Base-by-base conservation (phyloP, 2,888 invertebrate species). In the Cerastoderma edule region DNA sequence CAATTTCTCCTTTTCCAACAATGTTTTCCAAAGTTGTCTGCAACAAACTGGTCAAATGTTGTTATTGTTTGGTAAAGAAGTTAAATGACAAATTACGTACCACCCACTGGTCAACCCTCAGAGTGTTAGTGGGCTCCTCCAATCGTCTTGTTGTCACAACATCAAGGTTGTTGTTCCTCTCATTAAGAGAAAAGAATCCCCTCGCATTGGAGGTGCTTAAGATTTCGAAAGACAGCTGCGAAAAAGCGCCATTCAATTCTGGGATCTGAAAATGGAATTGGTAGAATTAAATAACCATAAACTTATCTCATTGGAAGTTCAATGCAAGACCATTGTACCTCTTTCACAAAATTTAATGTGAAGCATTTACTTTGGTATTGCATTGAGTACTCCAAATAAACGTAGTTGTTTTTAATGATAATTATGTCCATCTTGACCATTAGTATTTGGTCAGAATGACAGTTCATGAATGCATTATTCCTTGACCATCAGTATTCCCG, bases 201-300 rank as follows among this genome's bases (percentile, higher is more conserved):
- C 16, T 33, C 0, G 81, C 72, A 44, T 32, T 50, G 0, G 32
- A 16, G 27, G 81, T 75, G 22, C 48, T 60, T 5, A 35, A 19
- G 4, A 81, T 72, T 1, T n/a, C 33, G 8, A 73, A 71, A 0
- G 48, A 39, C 32, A 78, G 65, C 0, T 22, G 27, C 10, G 81
- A 78, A 53, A 81, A 81, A 44, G 75, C 69, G 5, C 68, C 68
- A 44, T 46, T 46, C 24, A 79, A 39, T 16, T 30, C 69, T 16
- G 35, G 56, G 1, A 67, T 44, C 72, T 72, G 35, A 1, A 56
- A n/a, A 54, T n/a, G n/a, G n/a, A n/a, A n/a, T n/a, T n/a, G n/a
- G n/a, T n/a, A n/a, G n/a, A n/a, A n/a, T n/a, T n/a, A n/a, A n/a
- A n/a, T n/a, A n/a, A n/a, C n/a, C n/a, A n/a, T n/a, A n/a, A n/a